These are phyloP conservation scores for Psephotus haematonotus DNA, from an alignment of 2,113 vertebrate species.

Conservation along the genomic window DNA sequence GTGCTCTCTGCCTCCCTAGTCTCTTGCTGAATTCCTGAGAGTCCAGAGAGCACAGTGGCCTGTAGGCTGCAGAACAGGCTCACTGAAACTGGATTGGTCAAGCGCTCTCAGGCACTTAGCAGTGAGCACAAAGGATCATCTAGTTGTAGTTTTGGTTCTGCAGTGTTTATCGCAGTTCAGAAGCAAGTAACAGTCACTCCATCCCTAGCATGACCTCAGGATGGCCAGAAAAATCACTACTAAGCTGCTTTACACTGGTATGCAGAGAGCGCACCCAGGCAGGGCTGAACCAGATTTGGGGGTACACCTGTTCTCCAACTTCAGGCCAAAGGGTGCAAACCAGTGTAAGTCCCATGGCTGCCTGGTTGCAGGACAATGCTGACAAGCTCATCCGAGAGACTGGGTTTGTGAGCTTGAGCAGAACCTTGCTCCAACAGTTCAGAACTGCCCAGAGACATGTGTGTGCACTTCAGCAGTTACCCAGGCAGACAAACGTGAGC, in stretches of 20 bases:
- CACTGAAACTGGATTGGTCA: background rate
- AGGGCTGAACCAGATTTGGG: background rate
- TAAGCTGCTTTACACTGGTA: background rate
- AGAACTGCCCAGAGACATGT: fast-evolving
- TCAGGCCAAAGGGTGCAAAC: background rate
- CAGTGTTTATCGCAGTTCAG: background rate
- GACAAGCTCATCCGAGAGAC: background rate
- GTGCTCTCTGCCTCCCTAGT: background rate
- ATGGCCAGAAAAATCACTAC: background rate
- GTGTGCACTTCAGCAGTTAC: background rate
- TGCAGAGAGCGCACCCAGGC: background rate
- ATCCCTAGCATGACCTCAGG: background rate
- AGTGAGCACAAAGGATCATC: background rate
- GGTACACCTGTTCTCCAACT: background rate
- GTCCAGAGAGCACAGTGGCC: background rate
- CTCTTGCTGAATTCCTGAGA: background rate
- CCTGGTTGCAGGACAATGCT: background rate
- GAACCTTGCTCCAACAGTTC: background rate
- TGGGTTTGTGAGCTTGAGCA: background rate
- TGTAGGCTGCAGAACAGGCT: background rate
- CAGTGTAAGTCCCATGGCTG: background rate
- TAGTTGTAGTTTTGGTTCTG: background rate
- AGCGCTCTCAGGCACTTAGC: background rate
- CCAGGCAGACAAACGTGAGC: background rate
- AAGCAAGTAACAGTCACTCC: background rate